Conservation (phyloP, 92 coral and sea anemone species). For the Palythoa grandiflora region DNA sequence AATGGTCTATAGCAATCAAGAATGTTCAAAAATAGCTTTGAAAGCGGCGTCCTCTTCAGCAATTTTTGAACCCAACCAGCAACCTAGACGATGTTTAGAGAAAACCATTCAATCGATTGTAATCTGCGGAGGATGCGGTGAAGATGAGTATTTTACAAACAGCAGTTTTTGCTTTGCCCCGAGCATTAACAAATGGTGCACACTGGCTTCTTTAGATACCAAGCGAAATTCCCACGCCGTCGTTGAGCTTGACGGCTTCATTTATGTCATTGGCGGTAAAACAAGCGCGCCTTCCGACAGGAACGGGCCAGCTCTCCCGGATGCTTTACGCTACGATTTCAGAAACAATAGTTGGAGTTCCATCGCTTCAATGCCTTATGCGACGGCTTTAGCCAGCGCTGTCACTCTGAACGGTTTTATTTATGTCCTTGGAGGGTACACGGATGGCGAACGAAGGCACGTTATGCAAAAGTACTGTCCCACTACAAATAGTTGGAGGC, state of each 20-base stretch:
- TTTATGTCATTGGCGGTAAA: slow-evolving; percentile 31
- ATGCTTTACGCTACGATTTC: slow-evolving; percentile 26
- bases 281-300: not conserved
- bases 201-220: not conserved
- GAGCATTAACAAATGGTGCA: slow-evolving; percentile 17
- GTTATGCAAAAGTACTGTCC: slow-evolving; percentile 34
- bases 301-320: not conserved
- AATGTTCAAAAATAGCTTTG: slow-evolving; percentile 28
- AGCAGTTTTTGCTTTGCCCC: slow-evolving; percentile 24
- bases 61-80: not conserved
- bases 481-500: slow-evolving; percentile 5
- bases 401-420: not conserved
- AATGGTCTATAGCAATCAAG: slow-evolving; percentile 25
- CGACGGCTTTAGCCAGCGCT: not conserved
- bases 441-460: not conserved
- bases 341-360: slow-evolving; percentile 24
- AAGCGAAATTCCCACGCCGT: slow-evolving; percentile 9
- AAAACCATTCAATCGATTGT: not conserved
- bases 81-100: slow-evolving; percentile 16
- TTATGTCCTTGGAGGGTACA: not conserved
- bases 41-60: not conserved
- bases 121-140: slow-evolving; percentile 32
- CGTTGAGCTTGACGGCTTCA: slow-evolving; percentile 26
- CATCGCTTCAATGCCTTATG: slow-evolving; percentile 27
- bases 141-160: not conserved